Evolutionary conservation across 2,888 invertebrate species (phyloP).

Genomic region (Chalcis sispes): DNA sequence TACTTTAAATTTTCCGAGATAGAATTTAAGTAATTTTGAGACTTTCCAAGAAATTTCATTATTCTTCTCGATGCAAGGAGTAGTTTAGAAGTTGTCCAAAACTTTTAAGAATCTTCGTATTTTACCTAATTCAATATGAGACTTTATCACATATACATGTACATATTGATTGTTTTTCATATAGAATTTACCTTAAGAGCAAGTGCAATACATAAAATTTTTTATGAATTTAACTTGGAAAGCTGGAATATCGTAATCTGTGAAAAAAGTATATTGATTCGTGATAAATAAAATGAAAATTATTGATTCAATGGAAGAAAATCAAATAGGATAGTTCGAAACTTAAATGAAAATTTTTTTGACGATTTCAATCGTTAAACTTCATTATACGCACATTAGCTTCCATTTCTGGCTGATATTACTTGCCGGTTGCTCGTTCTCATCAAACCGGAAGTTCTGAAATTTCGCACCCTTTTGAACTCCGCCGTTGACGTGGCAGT

Average conservation of each 20-base stretch:
- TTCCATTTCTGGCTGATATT: not conserved
- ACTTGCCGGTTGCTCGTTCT: not conserved
- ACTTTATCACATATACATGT: no score
- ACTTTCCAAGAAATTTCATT: not conserved
- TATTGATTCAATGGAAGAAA: no score
- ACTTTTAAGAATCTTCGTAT: not conserved
- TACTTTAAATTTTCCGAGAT: no score
- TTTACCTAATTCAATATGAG: not conserved
- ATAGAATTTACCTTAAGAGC: no score
- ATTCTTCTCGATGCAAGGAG: not conserved
- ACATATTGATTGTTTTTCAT: no score
- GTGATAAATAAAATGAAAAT: no score
- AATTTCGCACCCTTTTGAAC: conserved; percentile 20
- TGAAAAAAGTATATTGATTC: not conserved
- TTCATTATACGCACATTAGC: conserved; percentile 6
- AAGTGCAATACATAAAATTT: no score
- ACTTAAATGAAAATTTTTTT: no score
- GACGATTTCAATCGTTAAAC: no score
- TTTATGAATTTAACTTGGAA: no score
- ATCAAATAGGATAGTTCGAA: no score
- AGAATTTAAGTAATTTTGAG: not conserved
- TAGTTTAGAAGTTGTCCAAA: not conserved
- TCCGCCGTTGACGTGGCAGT: no score
- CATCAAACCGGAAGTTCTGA: conserved; percentile 33
- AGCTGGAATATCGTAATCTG: not conserved